A percentile compares a stretch with the other conserved stretches of the same genome.
Evolutionary conservation across 2,797 vertebrate species (phyloP).

Genomic region (Rhodeus uyekii): DNA sequence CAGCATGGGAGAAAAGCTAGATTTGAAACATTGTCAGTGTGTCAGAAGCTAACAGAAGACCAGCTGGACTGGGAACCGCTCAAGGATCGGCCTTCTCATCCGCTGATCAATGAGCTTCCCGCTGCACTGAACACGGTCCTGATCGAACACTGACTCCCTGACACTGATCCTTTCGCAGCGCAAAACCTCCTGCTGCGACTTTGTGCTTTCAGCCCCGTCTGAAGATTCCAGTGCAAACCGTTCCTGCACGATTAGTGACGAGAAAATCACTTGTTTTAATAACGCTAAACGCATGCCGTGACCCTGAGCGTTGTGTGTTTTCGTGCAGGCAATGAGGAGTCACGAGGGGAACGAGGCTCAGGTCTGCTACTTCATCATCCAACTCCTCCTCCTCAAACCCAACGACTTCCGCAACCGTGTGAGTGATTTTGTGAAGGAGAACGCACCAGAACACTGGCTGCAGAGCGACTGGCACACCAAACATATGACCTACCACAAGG

Average conservation of each 20-base stretch:
- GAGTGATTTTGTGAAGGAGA: constrained; percentile 98
- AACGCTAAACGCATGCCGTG: neutral
- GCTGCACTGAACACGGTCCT: neutral
- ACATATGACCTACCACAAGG: constrained; percentile 99
- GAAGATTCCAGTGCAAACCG: neutral
- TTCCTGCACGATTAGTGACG: neutral
- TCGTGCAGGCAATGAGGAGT: constrained; percentile 91
- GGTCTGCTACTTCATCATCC: constrained; percentile 99
- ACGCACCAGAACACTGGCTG: constrained; percentile 97
- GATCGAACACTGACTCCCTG: neutral
- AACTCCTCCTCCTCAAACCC: constrained; percentile 94
- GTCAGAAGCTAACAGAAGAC: constrained; percentile 13
- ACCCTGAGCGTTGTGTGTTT: neutral
- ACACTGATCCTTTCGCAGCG: neutral
- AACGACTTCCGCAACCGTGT: constrained; percentile 98
- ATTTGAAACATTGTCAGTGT: neutral
- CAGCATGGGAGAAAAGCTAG: neutral
- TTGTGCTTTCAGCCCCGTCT: neutral
- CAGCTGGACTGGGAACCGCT: neutral
- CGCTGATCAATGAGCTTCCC: constrained; percentile 4
- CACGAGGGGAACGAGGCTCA: constrained; percentile 99
- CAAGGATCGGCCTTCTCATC: neutral
- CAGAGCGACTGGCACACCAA: constrained; percentile 99
- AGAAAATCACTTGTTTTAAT: neutral
- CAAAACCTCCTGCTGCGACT: neutral